Conservation (phyloP, 2,113 vertebrate genomes). For the Festucalex cinctus region DNA sequence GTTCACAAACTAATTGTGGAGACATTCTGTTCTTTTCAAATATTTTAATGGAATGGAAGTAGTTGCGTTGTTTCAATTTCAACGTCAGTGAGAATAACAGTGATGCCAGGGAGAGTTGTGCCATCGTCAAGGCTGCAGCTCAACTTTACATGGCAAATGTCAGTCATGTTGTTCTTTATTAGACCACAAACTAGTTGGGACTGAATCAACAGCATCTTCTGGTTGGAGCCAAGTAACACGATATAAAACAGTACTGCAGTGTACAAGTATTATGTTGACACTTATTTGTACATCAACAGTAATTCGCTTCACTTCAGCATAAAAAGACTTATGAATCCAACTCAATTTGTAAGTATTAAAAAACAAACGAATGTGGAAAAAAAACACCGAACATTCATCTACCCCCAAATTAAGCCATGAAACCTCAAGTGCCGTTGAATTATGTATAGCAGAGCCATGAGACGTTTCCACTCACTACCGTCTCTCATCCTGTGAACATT, state of each 20-base stretch:
- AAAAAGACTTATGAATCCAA: not conserved
- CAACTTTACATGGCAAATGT: not conserved
- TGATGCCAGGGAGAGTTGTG: not conserved
- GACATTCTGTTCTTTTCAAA: not conserved
- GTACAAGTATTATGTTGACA: not conserved
- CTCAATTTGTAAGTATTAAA: not conserved
- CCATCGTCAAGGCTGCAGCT: not conserved
- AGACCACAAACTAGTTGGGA: too few species aligned
- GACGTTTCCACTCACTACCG: conserved; percentile 9
- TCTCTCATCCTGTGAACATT: not conserved
- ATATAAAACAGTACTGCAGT: too few species aligned
- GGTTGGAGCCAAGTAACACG: too few species aligned
- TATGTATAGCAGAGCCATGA: conserved; percentile 40
- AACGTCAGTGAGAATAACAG: not conserved
- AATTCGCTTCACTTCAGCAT: not conserved
- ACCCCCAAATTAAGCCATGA: conserved; percentile 15
- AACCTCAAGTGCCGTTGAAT: conserved; percentile 20
- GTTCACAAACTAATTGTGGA: not conserved
- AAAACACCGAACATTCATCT: too few species aligned
- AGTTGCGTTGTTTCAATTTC: not conserved
- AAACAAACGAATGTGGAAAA: conserved; percentile 1
- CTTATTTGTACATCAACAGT: not conserved
- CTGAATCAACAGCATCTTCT: too few species aligned
- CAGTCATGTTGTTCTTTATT: too few species aligned
- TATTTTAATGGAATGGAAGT: not conserved